Evolutionary conservation across 2,797 vertebrate species (phyloP), one percentile per base, ranked within the genome.

Genomic region (Chiloscyllium punctatum): DNA sequence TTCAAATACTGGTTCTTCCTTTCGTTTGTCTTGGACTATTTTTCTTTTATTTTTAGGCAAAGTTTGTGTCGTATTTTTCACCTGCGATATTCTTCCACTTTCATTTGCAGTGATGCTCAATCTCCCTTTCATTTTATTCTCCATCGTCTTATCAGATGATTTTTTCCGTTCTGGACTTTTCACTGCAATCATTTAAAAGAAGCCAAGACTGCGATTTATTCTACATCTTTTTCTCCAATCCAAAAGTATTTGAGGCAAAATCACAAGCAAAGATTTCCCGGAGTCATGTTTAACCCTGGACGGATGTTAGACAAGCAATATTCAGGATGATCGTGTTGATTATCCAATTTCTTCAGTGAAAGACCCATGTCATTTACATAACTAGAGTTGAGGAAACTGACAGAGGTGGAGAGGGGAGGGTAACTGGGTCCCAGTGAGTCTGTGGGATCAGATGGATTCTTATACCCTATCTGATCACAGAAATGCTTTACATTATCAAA

Each of bases 121-220:
- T 77, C 51, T 77, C 30, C 30, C 53, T 33, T 91, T 74, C 48
- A n/a, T 77, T 77, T 95, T 95, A 72, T 77, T 57, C 71, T 53
- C 94, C 21, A 27, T 8, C 30, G 21, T 77, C 48, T 95, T 95
- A 53, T 95, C 71, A 30, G 25, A 13, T 53, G 71, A 95, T 33
- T 95, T 95, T 95, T 71, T 72, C 74, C 94, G 94, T 53, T 95
- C 71, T 30, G 94, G n/a, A 57, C 42, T 48, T n/a, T 53, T 95
- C 71, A 33, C 71, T 74, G 94, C 48, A 74, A 77, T 33, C 27
- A 53, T 72, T 94, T 1, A 72, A 9, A 77, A 30, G 69, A 21
- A 53, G 13, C 48, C 18, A 51, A n/a, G 42, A 11, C 27, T 30
- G 11, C 51, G 0, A 11, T 74, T 77, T 33, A n/a, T 95, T 95